A percentile compares a stretch with the other conserved stretches of the same genome.
Evolutionary conservation across 2,113 vertebrate species (phyloP).

Genomic region (Esox niger): DNA sequence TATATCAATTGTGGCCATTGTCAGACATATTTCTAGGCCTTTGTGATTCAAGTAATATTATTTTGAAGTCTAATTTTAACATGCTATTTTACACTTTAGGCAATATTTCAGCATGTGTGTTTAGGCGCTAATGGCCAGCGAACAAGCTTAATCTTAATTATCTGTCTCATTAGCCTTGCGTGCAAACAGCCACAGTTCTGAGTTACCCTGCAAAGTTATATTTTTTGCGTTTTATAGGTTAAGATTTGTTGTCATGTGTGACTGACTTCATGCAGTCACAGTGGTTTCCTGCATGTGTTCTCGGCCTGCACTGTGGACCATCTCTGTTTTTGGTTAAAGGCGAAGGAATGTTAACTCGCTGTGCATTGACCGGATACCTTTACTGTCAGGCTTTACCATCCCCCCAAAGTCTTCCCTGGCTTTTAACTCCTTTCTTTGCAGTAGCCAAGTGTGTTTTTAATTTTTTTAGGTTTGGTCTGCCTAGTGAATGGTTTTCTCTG

Average conservation of each 20-base stretch:
- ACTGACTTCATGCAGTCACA: background rate
- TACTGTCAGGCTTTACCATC: slow-evolving; percentile 17
- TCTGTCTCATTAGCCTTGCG: too few relatives aligned
- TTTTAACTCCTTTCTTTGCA: background rate
- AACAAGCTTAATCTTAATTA: too few relatives aligned
- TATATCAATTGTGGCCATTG: too few relatives aligned
- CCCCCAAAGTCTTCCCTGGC: slow-evolving; percentile 14
- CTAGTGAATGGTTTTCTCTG: background rate
- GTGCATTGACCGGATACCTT: slow-evolving; percentile 51
- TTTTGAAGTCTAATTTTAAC: too few relatives aligned
- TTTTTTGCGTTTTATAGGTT: too few relatives aligned
- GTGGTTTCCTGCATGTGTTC: slow-evolving; percentile 31
- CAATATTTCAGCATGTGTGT: too few relatives aligned
- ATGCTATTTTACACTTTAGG: too few relatives aligned
- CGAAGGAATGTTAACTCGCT: slow-evolving; percentile 60
- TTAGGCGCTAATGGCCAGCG: too few relatives aligned
- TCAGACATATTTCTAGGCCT: too few relatives aligned
- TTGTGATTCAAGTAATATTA: too few relatives aligned
- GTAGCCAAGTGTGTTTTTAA: background rate
- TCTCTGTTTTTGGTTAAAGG: slow-evolving; percentile 66
- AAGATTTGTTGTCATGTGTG: background rate
- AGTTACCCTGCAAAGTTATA: too few relatives aligned
- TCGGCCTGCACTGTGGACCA: slow-evolving; percentile 55
- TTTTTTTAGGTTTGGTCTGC: background rate
- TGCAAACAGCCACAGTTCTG: too few relatives aligned